Conservation (phyloP, 2,113 vertebrate species). For the Passer montanus region DNA sequence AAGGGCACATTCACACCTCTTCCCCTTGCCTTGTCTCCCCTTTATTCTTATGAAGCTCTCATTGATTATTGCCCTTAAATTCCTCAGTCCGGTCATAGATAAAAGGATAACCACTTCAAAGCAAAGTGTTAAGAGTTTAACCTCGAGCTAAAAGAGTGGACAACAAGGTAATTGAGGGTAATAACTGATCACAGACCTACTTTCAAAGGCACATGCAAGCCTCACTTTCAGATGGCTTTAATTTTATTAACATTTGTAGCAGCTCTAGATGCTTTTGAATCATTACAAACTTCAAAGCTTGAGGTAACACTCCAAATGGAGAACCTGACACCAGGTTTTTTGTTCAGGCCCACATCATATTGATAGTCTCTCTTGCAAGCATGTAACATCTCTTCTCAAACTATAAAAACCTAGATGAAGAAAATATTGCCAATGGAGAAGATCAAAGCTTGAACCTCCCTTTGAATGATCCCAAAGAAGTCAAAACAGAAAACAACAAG, state of each 20-base stretch:
- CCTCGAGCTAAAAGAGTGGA: conserved; percentile 92
- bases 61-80: conserved; percentile 95
- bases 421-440: conserved; percentile 31
- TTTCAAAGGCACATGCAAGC: conserved; percentile 80
- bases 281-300: conserved; percentile 79
- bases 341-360: conserved; percentile 48
- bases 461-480: conserved; percentile 58
- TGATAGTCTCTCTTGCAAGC: conserved; percentile 43
- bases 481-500: conserved; percentile 64
- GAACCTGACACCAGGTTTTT: conserved; percentile 71
- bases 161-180: conserved; percentile 97
- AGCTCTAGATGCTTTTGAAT: conserved; percentile 78
- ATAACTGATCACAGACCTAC: conserved; percentile 92
- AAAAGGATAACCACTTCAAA: conserved; percentile 99
- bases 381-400: conserved; percentile 59
- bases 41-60: conserved; percentile 91
- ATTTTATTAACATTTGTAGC: conserved; percentile 97
- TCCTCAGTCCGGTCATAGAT: conserved; percentile 96
- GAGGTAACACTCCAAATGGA: conserved; percentile 74
- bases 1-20: conserved; percentile 85
- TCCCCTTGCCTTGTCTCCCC: conserved; percentile 72
- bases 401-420: conserved; percentile 61
- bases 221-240: conserved; percentile 89
- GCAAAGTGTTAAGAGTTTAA: conserved; percentile 95
- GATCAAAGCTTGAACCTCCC: conserved; percentile 64